phyloP scores from a whole-genome alignment of 2,797 vertebrate genomes.

The Holocentrus rufus region DNA sequence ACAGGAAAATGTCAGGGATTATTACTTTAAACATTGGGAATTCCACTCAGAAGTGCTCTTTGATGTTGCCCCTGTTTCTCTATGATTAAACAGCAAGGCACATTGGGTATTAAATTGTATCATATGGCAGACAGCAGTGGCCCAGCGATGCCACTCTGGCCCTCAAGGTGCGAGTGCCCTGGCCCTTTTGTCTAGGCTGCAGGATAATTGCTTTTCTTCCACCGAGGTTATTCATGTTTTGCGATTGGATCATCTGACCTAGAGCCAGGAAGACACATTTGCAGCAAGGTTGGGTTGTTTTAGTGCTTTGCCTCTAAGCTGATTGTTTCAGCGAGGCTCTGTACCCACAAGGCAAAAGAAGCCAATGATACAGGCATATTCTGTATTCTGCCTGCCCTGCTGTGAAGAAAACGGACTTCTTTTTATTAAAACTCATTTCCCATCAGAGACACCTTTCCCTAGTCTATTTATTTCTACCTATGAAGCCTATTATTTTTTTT shows the following conservation, averaged over 20 bases:
- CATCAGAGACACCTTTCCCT: conserved; percentile 60
- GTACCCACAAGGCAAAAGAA: conserved; percentile 42
- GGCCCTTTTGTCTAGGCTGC: conserved; percentile 58
- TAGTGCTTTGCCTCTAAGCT: conserved; percentile 61
- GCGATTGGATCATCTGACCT: conserved; percentile 67
- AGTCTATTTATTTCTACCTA: conserved; percentile 66
- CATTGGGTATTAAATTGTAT: conserved; percentile 59
- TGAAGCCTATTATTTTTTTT: conserved; percentile 60
- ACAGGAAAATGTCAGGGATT: conserved; percentile 19
- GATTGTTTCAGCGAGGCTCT: conserved; percentile 66
- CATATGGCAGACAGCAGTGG: conserved; percentile 26
- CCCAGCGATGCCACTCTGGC: conserved; percentile 40
- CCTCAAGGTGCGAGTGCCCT: conserved; percentile 46
- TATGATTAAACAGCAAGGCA: conserved; percentile 57
- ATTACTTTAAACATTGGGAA: conserved; percentile 28
- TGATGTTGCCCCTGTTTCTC: conserved; percentile 14
- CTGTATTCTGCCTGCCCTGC: conserved; percentile 49
- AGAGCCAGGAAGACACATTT: conserved; percentile 60
- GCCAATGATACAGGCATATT: conserved; percentile 41
- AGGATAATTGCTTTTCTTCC: conserved; percentile 74
- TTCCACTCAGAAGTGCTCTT: not conserved
- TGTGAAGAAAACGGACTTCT: conserved; percentile 53
- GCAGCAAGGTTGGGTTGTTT: conserved; percentile 60
- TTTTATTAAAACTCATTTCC: conserved; percentile 72
- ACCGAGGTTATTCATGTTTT: conserved; percentile 67